A percentile compares a stretch with the other conserved stretches of the same genome.
Evolutionary conservation across 2,888 invertebrate genomes (phyloP).

Genomic region (Carpatolechia fugitivella): DNA sequence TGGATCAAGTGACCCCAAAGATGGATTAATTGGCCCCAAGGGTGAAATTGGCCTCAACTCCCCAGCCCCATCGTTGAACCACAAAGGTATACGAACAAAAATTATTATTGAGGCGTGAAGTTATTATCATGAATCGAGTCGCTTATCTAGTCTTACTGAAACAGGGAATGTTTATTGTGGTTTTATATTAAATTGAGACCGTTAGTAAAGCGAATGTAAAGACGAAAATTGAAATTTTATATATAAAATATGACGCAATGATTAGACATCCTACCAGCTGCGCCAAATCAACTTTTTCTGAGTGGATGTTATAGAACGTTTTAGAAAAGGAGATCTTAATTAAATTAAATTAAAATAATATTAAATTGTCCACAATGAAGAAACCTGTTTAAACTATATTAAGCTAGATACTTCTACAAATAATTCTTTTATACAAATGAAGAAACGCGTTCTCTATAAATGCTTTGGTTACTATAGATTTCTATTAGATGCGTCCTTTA

Average conservation of each 20-base stretch:
- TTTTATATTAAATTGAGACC: too few species aligned
- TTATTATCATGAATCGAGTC: not conserved
- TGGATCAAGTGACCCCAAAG: not conserved
- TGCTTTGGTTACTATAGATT: not conserved
- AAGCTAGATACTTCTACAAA: not conserved
- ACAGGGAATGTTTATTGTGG: too few species aligned
- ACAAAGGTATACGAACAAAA: slow-evolving; percentile 32
- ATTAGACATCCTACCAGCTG: not conserved
- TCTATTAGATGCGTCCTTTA: not conserved
- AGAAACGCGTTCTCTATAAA: not conserved
- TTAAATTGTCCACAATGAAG: too few species aligned
- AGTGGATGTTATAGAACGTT: too few species aligned
- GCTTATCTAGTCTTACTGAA: too few species aligned
- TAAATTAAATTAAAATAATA: too few species aligned
- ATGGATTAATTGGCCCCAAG: not conserved
- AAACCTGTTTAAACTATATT: not conserved
- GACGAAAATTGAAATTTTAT: not conserved
- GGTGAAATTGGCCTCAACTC: not conserved
- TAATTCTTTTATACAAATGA: not conserved
- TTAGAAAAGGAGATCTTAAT: too few species aligned
- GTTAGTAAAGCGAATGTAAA: too few species aligned
- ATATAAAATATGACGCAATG: not conserved
- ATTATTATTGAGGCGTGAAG: slow-evolving; percentile 4
- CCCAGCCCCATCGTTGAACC: not conserved
- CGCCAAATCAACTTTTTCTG: not conserved